phyloP scores from a whole-genome alignment of 2,888 invertebrate species.

The Troides aeacus region DNA sequence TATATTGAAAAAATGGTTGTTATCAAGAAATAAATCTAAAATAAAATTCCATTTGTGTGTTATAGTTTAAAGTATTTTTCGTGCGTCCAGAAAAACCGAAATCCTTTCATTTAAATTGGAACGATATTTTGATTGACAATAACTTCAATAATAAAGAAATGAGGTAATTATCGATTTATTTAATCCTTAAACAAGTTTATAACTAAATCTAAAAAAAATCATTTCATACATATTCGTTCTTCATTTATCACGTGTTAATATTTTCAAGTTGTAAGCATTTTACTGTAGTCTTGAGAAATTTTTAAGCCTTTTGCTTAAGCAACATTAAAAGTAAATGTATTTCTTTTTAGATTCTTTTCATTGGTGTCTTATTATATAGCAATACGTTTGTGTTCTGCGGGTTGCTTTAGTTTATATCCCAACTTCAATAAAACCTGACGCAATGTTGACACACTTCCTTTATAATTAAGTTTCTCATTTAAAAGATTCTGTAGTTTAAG shows the following conservation, averaged over 20 bases:
- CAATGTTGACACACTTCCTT: slow-evolving; percentile 1
- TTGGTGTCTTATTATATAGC: not conserved
- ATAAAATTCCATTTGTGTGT: not conserved
- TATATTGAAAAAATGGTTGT: too few relatives aligned
- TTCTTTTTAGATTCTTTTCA: not conserved
- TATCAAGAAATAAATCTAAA: too few relatives aligned
- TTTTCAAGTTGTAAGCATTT: not conserved
- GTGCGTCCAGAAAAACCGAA: not conserved
- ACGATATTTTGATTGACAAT: too few relatives aligned
- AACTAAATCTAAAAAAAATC: too few relatives aligned
- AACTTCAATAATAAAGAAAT: too few relatives aligned
- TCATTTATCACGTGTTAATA: too few relatives aligned
- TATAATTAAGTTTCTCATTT: slow-evolving; percentile 5
- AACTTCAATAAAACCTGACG: slow-evolving; percentile 3
- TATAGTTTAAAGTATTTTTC: not conserved
- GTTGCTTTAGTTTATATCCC: not conserved
- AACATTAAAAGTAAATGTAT: not conserved
- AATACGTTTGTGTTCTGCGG: not conserved
- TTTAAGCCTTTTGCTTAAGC: not conserved
- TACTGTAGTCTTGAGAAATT: not conserved
- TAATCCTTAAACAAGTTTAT: too few relatives aligned
- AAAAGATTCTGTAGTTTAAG: slow-evolving; percentile 3
- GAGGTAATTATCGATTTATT: too few relatives aligned
- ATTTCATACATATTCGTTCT: too few relatives aligned
- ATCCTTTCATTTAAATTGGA: too few relatives aligned